Base-by-base conservation (phyloP, 2,113 vertebrate genomes). In the mouse (Mus musculus) region DNA sequence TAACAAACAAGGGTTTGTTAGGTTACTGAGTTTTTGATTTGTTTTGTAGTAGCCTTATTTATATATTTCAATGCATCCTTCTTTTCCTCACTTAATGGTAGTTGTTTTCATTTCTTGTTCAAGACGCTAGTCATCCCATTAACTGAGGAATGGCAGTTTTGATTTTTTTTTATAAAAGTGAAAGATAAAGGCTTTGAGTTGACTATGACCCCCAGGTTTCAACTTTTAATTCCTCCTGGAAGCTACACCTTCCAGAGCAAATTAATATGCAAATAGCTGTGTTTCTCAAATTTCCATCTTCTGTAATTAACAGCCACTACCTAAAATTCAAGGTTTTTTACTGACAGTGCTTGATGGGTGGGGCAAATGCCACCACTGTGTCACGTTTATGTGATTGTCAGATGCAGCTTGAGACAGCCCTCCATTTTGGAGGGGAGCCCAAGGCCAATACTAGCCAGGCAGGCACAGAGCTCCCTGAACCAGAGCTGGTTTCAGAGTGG, bases 161-260 rank as follows among this genome's bases (percentile, higher is more conserved):
- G 61, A 63, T 63, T 63, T 42, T 87, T 87, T 88, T 56, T 89
- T 75, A 86, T 81, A 12, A 65, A 95, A 95, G 14, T 49, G n/a
- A 90, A 91, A 93, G 76, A n/a, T 76, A 36, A 67, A 67, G 63
- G 56, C 82, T 89, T 36, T 76, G 69, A 30, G 5, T 71, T 88
- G 12, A 82, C 1, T 49, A 3, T 49, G 49, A 49, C 49, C 49
- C 7, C 28, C 59, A 67, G 26, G 73, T 80, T 67, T 67, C 65
- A 80, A 65, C 33, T 10, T 90, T 33, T 0, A 17, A 54, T 26
- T 89, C 33, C 20, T 65, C 22, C 56, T 26, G n/a, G n/a, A 39
- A 56, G n/a, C 33, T 54, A 9, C 4, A 61, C 28, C 59, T 90
- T 92, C n/a, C 90, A 77, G 56, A 65, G 63, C 12, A 42, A 73